Evolutionary conservation across 2,888 invertebrate species (phyloP), one percentile per base, ranked within the genome.

Genomic region (Catotricha subobsoleta): DNA sequence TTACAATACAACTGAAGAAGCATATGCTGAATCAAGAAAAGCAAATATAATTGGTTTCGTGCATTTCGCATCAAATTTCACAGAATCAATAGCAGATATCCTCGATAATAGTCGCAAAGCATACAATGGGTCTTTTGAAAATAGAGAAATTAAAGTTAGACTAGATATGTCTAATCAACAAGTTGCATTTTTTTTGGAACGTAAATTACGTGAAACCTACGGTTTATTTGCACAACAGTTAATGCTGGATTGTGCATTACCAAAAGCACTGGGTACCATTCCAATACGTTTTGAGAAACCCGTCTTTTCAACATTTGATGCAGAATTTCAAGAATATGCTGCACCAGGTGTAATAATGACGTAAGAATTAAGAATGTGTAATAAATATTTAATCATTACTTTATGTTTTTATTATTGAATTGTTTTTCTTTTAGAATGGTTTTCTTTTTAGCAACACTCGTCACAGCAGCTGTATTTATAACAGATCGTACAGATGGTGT

Each of bases 141-240:
- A 66, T 45, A 75, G 80, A 50, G 72, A 75, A 44, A 66, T 87
- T 35, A 67, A 69, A 50, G 69, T 82, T 1, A 74, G 72, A 60
- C 63, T 87, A 39, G 83, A 86, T 51, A 76, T 78, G 71, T 74
- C 79, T 40, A 90, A 88, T 67, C 78, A 83, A 50, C 88, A 90
- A 62, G 79, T 87, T 47, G 77, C 80, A 0, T 67, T 76, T 48
- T 76, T 75, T 48, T 56, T 90, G 36, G 77, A 84, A 57, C 67
- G 67, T 39, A 73, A 74, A 47, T 55, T 91, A 6, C 67, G 74
- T 45, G 71, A 76, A 29, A 68, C 74, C 5, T 88, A 81, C 52
- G 65, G 75, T 45, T 63, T 66, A 2, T 81, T 84, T 51, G 70
- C 79, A 40, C 63, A 67, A 45, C 58, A 71, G 2, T 58, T 80